phyloP scores from a whole-genome alignment of 2,888 invertebrate genomes.

The Tridacna crocea region DNA sequence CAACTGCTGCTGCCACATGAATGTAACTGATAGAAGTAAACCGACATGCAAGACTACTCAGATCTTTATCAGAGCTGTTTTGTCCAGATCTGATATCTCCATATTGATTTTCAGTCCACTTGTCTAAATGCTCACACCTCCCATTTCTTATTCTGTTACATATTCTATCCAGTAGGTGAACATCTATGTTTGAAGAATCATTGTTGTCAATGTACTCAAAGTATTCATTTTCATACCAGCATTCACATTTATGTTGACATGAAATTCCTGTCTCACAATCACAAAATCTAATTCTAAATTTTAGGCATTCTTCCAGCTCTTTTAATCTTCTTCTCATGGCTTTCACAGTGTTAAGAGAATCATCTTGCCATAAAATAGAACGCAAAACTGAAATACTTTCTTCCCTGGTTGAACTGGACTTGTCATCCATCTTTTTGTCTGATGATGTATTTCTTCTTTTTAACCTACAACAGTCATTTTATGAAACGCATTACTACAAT shows the following conservation, averaged over 20 bases:
- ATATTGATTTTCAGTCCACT: neutral
- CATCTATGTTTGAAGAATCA: neutral
- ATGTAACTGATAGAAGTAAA: neutral
- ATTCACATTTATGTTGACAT: neutral
- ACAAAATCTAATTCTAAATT: neutral
- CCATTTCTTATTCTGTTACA: neutral
- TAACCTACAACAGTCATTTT: neutral
- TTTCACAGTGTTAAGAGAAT: neutral
- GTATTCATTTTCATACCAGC: constrained; percentile 12
- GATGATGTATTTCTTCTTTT: neutral
- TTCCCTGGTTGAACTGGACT: neutral
- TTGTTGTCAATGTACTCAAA: neutral
- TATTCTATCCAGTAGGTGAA: neutral
- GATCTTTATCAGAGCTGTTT: neutral
- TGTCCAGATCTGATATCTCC: neutral
- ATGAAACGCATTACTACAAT: neutral
- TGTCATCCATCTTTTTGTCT: neutral
- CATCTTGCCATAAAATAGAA: neutral
- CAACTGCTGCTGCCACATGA: constrained; percentile 1
- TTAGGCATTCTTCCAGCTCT: neutral
- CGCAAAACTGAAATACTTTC: neutral
- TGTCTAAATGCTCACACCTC: neutral
- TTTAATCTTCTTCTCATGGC: neutral
- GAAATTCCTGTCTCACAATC: neutral
- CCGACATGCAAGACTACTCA: no score